Evolutionary conservation across 2,797 vertebrate species (phyloP), one percentile per base, ranked within the genome.

Genomic region (Tamandua tetradactyla): DNA sequence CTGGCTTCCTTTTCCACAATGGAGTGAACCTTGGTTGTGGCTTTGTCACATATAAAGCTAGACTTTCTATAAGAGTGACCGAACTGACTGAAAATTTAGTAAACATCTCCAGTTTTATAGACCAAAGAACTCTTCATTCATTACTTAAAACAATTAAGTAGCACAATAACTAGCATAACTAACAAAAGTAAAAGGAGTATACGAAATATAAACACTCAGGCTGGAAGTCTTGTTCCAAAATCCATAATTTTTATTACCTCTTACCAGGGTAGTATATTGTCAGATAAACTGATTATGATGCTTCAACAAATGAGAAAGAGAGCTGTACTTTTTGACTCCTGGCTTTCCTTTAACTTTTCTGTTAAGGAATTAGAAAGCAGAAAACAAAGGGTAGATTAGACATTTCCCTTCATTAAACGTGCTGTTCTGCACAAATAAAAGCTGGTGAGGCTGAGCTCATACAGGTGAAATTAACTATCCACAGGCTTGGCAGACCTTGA

Each of bases 321-420:
- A 61, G 4, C 35, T 72, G 68, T 76, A 52, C 23, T 32, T 12
- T 64, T 55, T 9, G 0, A 40, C 35, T 61, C 27, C n/a, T 72
- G 42, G 22, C 69, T 93, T 68, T 68, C 62, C 81, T 74, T 57
- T 76, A 86, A 62, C 47, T 78, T 89, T 93, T 87, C 8, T 44
- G 68, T 75, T 52, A 57, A 52, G 30, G 44, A 85, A 44, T 52
- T 92, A 14, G 62, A 94, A 87, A 52, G 79, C 35, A 76, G 64
- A 49, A 74, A 80, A 76, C 8, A 61, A 61, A 87, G 35, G 55
- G 25, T 49, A 81, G 40, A 44, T 42, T 32, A n/a, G 69, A 74
- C 42, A 22, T 86, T 71, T 66, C 61, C n/a, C 49, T 82, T 94
- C 62, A 52, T 74, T 62, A 71, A 71, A n/a, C 25, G 61, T 17